Base-by-base conservation (phyloP, 2,113 vertebrate species). In the Pungitius pungitius region DNA sequence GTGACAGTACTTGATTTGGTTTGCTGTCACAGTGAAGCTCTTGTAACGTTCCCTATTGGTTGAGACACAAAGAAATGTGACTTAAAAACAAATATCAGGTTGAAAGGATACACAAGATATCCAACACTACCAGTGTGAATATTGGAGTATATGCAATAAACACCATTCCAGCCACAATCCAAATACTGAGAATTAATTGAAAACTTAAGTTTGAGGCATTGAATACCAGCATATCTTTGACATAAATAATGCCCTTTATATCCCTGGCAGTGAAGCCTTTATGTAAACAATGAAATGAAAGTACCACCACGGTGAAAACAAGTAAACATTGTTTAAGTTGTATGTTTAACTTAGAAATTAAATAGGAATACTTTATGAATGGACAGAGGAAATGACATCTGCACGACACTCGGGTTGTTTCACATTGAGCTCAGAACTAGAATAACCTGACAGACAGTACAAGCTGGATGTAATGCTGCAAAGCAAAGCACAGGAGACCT, bases 1-100 rank as follows among this genome's bases (percentile, higher is more conserved):
- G 49, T 18, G 57, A 69, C 55, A 49, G 73, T 78, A 84, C 71
- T 78, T 30, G 61, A 52, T 64, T 69, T 3, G 8, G 56, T 76
- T 76, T 45, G 68, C 62, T 82, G 84, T 90, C 83, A 91, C 87
- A 88, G 84, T 87, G 76, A 82, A 72, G 63, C 54, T 65, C 56
- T 63, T 56, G 20, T 63, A 66, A 75, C 27, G 15, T 65, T 76
- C 14, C 40, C 63, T 43, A 47, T 65, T 49, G 59, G 59, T 78
- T 33, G 47, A 51, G 59, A 63, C 14, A 45, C 3, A 60, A 24
- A 62, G 52, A 67, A 51, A 57, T 17, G 68, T 40, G 13, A 71
- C 45, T 72, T 27, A 3, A 42, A 67, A 54, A 87, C 65, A 82
- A 78, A 87, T 58, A 40, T 69, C 45, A 67, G 37, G 12, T 22